phyloP scores from a whole-genome alignment of 1,140 invertebrate species.

The Trinorchestia longiramus region DNA sequence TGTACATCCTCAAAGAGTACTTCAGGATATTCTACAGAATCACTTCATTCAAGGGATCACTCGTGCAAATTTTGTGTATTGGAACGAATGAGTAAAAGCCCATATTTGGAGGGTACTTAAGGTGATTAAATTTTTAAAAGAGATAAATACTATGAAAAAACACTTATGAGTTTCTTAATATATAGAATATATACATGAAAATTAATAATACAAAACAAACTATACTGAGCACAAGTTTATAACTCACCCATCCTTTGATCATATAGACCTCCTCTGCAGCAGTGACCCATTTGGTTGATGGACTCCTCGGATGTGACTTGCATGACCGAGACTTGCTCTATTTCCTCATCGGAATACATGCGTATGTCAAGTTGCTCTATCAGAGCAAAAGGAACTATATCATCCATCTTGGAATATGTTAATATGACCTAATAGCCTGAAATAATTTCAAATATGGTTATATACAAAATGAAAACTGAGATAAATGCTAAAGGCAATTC shows the following conservation, averaged over 20 bases:
- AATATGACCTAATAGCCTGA: background rate
- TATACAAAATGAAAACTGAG: background rate
- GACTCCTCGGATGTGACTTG: slow-evolving; percentile 85
- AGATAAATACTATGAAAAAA: too few species aligned
- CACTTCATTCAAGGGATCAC: too few species aligned
- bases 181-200: background rate
- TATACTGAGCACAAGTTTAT: background rate
- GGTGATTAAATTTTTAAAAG: too few species aligned
- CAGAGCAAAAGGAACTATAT: background rate
- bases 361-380: slow-evolving; percentile 73
- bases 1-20: too few species aligned
- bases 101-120: too few species aligned
- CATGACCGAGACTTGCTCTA: slow-evolving; percentile 87
- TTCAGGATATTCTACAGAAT: too few species aligned
- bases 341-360: slow-evolving; percentile 84
- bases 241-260: slow-evolving; percentile 67
- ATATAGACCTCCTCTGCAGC: slow-evolving; percentile 74
- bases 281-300: slow-evolving; percentile 88
- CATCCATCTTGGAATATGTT: background rate
- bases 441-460: background rate
- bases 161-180: too few species aligned
- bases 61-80: too few species aligned
- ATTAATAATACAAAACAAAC: background rate
- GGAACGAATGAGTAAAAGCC: too few species aligned
- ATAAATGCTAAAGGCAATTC: too few species aligned